Evolutionary conservation across 2,113 vertebrate genomes (phyloP).

Genomic region (Poeciliopsis prolifica): DNA sequence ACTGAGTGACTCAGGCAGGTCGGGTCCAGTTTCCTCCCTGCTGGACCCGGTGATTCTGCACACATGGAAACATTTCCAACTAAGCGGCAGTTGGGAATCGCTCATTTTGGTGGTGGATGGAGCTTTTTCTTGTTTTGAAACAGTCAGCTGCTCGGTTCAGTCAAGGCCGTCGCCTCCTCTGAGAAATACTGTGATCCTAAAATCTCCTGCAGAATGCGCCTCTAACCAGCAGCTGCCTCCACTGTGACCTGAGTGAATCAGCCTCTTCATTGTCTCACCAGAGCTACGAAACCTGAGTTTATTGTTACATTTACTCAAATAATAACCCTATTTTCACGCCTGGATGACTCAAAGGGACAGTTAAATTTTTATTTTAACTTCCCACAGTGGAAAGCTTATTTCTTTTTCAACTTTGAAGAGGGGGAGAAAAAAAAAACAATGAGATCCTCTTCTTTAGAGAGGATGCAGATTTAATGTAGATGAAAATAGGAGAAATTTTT

Average conservation of each 20-base stretch:
- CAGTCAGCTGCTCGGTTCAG: neutral
- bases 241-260: slow-evolving; percentile 45
- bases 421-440: too few relatives aligned
- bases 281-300: neutral
- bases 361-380: too few relatives aligned
- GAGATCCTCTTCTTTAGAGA: too few relatives aligned
- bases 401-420: too few relatives aligned
- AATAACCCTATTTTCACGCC: neutral
- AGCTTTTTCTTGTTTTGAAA: slow-evolving; percentile 8
- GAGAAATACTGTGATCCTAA: neutral
- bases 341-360: too few relatives aligned
- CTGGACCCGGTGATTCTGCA: neutral
- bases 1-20: slow-evolving; percentile 20
- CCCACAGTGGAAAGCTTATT: too few relatives aligned
- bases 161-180: neutral
- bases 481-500: too few relatives aligned
- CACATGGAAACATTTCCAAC: neutral
- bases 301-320: neutral
- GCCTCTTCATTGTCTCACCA: neutral
- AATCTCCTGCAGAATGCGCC: neutral
- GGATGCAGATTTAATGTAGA: too few relatives aligned
- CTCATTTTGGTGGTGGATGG: neutral
- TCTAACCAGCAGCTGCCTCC: neutral
- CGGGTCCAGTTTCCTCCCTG: slow-evolving; percentile 10
- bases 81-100: neutral